phyloP scores from a whole-genome alignment of 2,113 vertebrate species.

The Petrocephalus microphthalmus region DNA sequence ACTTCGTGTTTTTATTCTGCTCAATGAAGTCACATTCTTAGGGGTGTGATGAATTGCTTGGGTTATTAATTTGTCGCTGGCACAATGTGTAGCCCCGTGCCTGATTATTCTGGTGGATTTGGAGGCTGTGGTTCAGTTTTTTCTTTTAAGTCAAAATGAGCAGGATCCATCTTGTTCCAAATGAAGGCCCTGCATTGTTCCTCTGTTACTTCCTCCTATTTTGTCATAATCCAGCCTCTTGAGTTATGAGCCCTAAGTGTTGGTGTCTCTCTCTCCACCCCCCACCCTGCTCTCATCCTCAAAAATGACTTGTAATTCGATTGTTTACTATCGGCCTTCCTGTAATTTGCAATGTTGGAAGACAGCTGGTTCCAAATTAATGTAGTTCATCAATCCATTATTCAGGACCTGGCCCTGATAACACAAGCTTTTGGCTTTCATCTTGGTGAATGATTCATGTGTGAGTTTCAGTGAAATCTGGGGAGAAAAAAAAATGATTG shows the following conservation, averaged over 20 bases:
- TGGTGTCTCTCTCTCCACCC: not conserved
- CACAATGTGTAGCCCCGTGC: not conserved
- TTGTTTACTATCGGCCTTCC: not conserved
- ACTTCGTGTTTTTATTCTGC: not conserved
- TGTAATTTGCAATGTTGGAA: slow-evolving; percentile 2
- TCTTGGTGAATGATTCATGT: not conserved
- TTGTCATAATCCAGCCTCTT: not conserved
- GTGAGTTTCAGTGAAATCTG: not conserved
- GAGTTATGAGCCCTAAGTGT: not conserved
- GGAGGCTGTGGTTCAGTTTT: not conserved
- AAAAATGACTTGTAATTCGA: not conserved
- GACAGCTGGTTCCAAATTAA: not conserved
- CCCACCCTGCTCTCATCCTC: not conserved
- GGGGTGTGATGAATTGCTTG: not conserved
- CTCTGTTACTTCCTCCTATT: not conserved
- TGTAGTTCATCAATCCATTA: not conserved
- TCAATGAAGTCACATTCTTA: not conserved
- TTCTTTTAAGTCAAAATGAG: not conserved
- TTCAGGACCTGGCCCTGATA: not conserved
- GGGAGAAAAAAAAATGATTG: not conserved
- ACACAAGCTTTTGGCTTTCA: not conserved
- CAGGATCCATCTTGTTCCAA: not conserved
- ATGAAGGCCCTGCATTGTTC: not conserved
- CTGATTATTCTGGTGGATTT: not conserved
- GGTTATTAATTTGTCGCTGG: not conserved